A percentile compares a stretch with the other conserved stretches of the same genome.
These are phyloP conservation scores for Mimumesa dahlbomi DNA, from an alignment of 2,888 invertebrate genomes.

Conservation along the genomic window DNA sequence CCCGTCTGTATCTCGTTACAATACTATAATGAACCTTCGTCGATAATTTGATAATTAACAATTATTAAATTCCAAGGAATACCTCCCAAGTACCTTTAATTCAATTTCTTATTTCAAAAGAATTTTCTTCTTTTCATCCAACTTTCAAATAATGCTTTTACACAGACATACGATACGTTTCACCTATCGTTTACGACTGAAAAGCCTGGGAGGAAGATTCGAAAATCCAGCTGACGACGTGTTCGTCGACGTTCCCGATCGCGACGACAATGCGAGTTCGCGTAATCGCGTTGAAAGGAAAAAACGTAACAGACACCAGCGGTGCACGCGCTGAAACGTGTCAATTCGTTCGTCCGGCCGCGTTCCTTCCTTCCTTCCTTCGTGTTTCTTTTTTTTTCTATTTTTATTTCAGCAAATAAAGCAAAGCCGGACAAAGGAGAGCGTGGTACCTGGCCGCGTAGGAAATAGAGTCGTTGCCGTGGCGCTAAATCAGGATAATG, in stretches of 20 bases:
- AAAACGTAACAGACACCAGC: neutral
- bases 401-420: constrained; percentile 53
- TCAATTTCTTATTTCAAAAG: too few relatives aligned
- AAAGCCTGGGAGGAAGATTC: too few relatives aligned
- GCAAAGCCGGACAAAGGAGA: constrained; percentile 50
- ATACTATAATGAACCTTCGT: too few relatives aligned
- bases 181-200: too few relatives aligned
- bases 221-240: too few relatives aligned
- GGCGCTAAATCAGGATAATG: constrained; percentile 77
- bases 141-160: too few relatives aligned
- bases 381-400: constrained; percentile 16
- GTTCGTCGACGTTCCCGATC: neutral
- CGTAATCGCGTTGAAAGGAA: constrained; percentile 28
- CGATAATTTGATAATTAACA: too few relatives aligned
- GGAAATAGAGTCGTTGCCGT: constrained; percentile 62
- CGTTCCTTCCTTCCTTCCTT: neutral
- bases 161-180: too few relatives aligned
- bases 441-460: constrained; percentile 30
- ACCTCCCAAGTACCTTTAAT: too few relatives aligned
- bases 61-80: too few relatives aligned
- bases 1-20: too few relatives aligned
- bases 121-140: too few relatives aligned
- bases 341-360: constrained; percentile 24
- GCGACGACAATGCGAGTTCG: constrained; percentile 1
- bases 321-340: constrained; percentile 28